Percentiles rank a stretch among this genome's conserved stretches.
Conservation (phyloP, 2,888 invertebrate genomes). For the Doris montereyensis region DNA sequence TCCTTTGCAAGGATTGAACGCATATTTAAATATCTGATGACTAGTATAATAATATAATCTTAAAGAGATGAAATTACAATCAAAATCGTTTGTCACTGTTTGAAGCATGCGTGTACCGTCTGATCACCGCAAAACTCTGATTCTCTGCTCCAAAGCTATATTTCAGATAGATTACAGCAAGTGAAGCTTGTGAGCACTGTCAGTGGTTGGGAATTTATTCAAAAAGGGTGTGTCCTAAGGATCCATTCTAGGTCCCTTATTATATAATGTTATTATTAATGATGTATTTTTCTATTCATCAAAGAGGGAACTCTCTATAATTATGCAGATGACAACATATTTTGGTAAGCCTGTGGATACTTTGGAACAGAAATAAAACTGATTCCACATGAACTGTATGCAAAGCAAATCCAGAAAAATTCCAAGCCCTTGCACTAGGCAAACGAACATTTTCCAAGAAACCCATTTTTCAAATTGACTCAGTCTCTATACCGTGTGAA, state of each 20-base stretch:
- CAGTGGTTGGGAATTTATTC: neutral
- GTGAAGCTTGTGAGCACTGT: neutral
- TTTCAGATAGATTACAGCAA: neutral
- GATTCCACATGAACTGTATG: neutral
- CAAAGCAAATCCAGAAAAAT: neutral
- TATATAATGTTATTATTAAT: neutral
- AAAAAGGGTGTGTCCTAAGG: too few relatives aligned
- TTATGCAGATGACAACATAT: neutral
- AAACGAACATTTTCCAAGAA: neutral
- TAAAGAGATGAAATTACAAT: too few relatives aligned
- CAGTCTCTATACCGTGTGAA: neutral
- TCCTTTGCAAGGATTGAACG: too few relatives aligned
- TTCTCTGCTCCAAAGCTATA: neutral
- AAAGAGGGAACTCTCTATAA: neutral
- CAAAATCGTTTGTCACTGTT: too few relatives aligned
- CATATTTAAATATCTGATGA: too few relatives aligned
- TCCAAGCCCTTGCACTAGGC: neutral
- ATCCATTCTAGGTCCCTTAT: neutral
- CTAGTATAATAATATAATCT: too few relatives aligned
- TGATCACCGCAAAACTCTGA: too few relatives aligned
- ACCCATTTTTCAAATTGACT: neutral
- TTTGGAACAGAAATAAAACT: neutral
- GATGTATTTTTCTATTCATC: neutral
- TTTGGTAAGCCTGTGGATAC: neutral
- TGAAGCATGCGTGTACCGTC: too few relatives aligned